Evolutionary conservation across 2,888 invertebrate genomes (phyloP), one percentile per base, ranked within the genome.

Genomic region (Magallana nippona): DNA sequence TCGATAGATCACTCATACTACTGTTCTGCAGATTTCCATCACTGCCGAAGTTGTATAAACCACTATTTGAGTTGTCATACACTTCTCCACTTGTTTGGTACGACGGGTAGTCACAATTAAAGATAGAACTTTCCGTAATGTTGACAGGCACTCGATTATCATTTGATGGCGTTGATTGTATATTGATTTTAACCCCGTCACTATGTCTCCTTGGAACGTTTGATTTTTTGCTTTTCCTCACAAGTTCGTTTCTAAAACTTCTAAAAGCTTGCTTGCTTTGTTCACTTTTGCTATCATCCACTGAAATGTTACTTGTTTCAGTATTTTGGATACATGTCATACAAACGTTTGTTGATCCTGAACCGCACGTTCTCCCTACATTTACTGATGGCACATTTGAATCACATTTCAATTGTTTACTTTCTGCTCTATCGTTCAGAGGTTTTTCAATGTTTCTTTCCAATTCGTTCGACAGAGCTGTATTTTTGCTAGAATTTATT

Each of bases 231-330:
- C 15, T 71, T 32, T 27, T 71, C 32, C 27, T 71, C 5, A 32
- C 22, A 27, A 32, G 27, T 17, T 78, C 56, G 55, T 78, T 78
- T 78, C 78, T 56, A 78, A 78, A 78, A 19, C 78, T 78, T 55
- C 5, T 55, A 13, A 44, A 78, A 5, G n/a, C 2, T n/a, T 78
- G 56, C 55, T 78, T 56, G 55, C 55, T 22, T 55, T 11, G 55
- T 13, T 55, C 55, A 11, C 13, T 55, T 55, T 13, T 27, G 27
- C 32, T 27, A 27, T 71, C 71, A 71, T 15, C 71, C 19, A 5
- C 63, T 27, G 71, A 13, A 13, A 22, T 13, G 32, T 71, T 71
- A 32, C 22, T 71, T 27, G 71, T 22, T 71, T 71, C 71, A 27
- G 15, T 27, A 10, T 71, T 27, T 27, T 71, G 71, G 13, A 71